Percentiles rank a stretch among this genome's conserved stretches.
phyloP scores from a whole-genome alignment of 2,113 vertebrate genomes.

The Tonatia bakeri region DNA sequence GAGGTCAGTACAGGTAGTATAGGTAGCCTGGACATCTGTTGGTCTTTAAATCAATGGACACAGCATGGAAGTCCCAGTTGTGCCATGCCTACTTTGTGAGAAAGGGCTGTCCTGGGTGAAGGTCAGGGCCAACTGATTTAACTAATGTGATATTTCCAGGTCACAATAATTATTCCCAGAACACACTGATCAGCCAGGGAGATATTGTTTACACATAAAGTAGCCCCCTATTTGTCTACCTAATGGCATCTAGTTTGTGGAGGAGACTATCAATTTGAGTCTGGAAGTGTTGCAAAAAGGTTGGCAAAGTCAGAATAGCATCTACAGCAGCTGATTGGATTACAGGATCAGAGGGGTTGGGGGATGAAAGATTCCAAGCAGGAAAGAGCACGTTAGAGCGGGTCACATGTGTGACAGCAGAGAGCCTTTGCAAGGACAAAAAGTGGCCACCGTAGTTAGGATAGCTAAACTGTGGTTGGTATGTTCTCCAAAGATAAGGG shows the following conservation, averaged over 20 bases:
- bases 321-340: background rate
- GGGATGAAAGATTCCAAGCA: background rate
- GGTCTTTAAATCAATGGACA: background rate
- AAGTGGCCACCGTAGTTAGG: background rate
- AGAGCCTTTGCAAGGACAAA: background rate
- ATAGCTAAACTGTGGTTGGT: background rate
- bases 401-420: background rate
- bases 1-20: background rate
- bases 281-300: background rate
- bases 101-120: background rate
- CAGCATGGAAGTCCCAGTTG: background rate
- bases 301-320: background rate
- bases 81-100: background rate
- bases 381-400: background rate
- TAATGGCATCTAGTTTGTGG: background rate
- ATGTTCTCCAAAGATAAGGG: background rate
- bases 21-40: background rate
- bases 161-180: background rate
- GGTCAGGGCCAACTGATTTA: background rate
- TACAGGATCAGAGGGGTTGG: background rate
- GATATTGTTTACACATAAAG: background rate
- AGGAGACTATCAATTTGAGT: background rate
- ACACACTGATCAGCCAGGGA: background rate
- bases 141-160: background rate
- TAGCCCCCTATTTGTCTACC: background rate